phyloP scores from a whole-genome alignment of 1,140 invertebrate genomes.

The Drosophila melanogaster region Release_6_plus_ISO1_MT NT_033777.3:27392001-27392500 shows the following conservation, averaged over 20 bases:
- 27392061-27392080: constrained; percentile 1
- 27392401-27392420: constrained; percentile 50
- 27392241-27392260: constrained; percentile 6
- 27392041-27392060: constrained; percentile 2
- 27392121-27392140: constrained; percentile 32
- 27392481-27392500: constrained; percentile 68
- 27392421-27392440: constrained; percentile 66
- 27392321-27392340: constrained; percentile 47
- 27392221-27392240: constrained; percentile 56
- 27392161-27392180: constrained; percentile 66
- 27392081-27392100: constrained; percentile 17
- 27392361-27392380: constrained; percentile 61
- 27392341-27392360: constrained; percentile 74
- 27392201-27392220: constrained; percentile 76
- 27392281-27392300: constrained; percentile 35
- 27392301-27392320: constrained; percentile 70
- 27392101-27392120: constrained; percentile 40
- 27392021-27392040: constrained; percentile 37
- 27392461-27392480: constrained; percentile 33
- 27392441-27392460: constrained; percentile 54
- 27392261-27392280: constrained; percentile 15
- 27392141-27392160: constrained; percentile 29
- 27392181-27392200: constrained; percentile 53
- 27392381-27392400: constrained; percentile 80
- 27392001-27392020: constrained; percentile 43